Base-by-base conservation (phyloP, 2,113 vertebrate species). In the Trichomycterus rosablanca region DNA sequence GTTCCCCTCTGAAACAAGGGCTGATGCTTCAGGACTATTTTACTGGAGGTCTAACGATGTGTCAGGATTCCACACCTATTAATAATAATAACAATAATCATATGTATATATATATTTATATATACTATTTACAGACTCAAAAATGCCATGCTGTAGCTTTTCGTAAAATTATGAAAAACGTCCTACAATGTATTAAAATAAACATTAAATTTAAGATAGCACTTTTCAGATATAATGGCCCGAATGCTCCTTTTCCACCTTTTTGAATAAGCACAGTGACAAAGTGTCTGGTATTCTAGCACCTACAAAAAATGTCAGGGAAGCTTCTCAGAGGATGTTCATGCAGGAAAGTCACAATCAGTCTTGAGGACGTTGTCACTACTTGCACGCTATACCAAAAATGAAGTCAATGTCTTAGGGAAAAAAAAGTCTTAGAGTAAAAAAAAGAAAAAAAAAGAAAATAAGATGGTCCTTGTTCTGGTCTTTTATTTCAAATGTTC, bases 101-200 rank as follows among this genome's bases (percentile, higher is more conserved):
- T 85, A 68, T 67, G 37, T 84, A 80, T 87, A 81, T 87, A 78
- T 87, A 78, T 89, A 91, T 87, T 80, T 89, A 92, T 91, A 89
- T 92, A 93, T 92, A 89, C 90, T 94, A 97, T 97, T 95, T 98
- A 97, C 95, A 97, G 90, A 94, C 88, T 86, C 90, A 93, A 88
- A 94, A 88, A 94, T 82, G 86, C 89, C 93, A 94, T 95, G 93
- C 93, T 90, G 89, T 88, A 91, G 91, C 91, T 90, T 86, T 84
- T 90, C 87, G 87, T 90, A 91, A 93, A 95, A 96, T 93, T 89
- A 92, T 91, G n/a, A 90, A 93, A 91, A 92, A 89, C 90, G 85
- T 90, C 88, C 93, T 93, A 96, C 88, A 89, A 93, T 93, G 93
- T 97, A 97, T 89, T 96, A 97, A 97, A 97, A 97, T 95, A 98